phyloP scores from a whole-genome alignment of 2,113 vertebrate species.

The Sceloporus undulatus region DNA sequence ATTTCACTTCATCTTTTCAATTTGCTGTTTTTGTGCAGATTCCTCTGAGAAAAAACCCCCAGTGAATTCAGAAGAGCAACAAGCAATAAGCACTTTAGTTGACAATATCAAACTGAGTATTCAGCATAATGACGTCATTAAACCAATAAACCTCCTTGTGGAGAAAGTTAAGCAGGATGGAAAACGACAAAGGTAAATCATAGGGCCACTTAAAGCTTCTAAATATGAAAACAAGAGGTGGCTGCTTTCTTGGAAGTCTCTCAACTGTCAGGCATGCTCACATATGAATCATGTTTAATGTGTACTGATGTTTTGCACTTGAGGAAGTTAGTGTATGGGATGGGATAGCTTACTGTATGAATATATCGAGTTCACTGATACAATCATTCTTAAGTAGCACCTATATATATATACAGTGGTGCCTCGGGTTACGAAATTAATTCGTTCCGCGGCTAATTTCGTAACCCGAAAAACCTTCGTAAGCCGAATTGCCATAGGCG shows the following conservation, averaged over 20 bases:
- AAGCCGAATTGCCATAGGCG: too few relatives aligned
- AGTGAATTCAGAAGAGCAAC: conserved; percentile 82
- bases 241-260: background rate
- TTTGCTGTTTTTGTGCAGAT: conserved; percentile 62
- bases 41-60: conserved; percentile 85
- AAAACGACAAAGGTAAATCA: conserved; percentile 89
- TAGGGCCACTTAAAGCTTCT: too few relatives aligned
- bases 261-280: background rate
- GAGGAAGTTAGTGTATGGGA: background rate
- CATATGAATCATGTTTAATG: background rate
- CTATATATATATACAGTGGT: background rate
- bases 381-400: background rate
- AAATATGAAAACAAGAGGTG: background rate
- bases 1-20: background rate
- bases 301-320: background rate
- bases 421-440: too few relatives aligned
- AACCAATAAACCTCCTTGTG: conserved; percentile 88
- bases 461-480: too few relatives aligned
- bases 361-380: background rate
- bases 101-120: conserved; percentile 91
- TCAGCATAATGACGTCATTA: conserved; percentile 92
- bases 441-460: too few relatives aligned
- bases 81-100: conserved; percentile 85
- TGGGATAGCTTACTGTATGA: background rate
- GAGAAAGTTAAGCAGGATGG: conserved; percentile 79